Evolutionary conservation across 1,140 invertebrate genomes (phyloP), one percentile per base, ranked within the genome.

Genomic region (Drosophila bipectinata): DNA sequence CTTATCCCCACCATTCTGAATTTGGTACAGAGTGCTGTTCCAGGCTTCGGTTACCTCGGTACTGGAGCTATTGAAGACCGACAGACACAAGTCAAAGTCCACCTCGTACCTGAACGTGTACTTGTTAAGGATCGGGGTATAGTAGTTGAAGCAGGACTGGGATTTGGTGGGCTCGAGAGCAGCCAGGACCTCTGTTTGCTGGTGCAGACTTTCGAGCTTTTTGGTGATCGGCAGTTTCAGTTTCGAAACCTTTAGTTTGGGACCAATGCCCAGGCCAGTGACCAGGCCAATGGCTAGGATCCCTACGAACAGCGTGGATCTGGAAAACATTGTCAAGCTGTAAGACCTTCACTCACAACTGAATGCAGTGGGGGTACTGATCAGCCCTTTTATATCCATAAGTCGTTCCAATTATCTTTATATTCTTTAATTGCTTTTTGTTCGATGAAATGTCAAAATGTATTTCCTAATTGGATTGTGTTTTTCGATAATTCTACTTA

Each of bases 311-410:
- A 81, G 18, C 2, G 34, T 34, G 18, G 10, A 45, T 54, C 26
- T 56, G 18, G 12, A 77, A 4, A 18, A 41, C 79, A 81, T 81
- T 37, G 6, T 49, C 49, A 21, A 45, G 56, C 34, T 15, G 18
- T 2, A 52, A 8, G 26, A 6, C 24, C 28, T 45, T 32, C 21
- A 47, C 44, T 58, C 26, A 8, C 34, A 44, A 58, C 48, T 72
- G 56, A 30, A 54, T 69, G 9, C 10, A 7, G 26, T 44, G 37
- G n/a, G 10, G 6, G 3, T 34, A 12, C 4, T 14, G 15, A 4
- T 15, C 14, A 6, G 0, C 0, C 10, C 32, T 78, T 82, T 73
- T 81, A 81, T 82, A 81, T 15, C 32, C 24, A 41, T 14, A 21
- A 3, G 1, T 8, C 4, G 15, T 18, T 44, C 15, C 4, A 24